Conservation (phyloP, 1,140 invertebrate genomes). For the Belonocnema kinseyi region DNA sequence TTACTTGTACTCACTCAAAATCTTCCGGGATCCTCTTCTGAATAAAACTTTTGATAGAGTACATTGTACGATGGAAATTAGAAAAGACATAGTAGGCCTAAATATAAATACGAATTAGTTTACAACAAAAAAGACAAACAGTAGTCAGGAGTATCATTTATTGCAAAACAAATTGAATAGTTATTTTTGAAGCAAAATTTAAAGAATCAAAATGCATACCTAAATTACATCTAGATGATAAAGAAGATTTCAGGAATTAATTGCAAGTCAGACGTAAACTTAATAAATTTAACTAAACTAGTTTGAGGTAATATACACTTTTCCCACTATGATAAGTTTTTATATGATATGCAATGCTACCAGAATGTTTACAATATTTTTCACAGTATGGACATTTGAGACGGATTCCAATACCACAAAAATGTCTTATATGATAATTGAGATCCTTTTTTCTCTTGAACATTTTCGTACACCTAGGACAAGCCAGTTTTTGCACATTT, state of each 20-base stretch:
- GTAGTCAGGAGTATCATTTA: too few relatives aligned
- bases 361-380: conserved; percentile 1
- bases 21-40: neutral
- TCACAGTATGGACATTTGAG: conserved; percentile 14
- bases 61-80: too few relatives aligned
- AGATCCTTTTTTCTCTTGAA: conserved; percentile 63
- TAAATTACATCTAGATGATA: too few relatives aligned
- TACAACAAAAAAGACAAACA: too few relatives aligned
- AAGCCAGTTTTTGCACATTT: conserved; percentile 37
- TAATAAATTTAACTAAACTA: neutral
- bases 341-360: conserved; percentile 20
- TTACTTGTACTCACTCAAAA: neutral
- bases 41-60: neutral
- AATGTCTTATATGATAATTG: conserved; percentile 51
- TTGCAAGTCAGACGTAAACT: too few relatives aligned
- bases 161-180: too few relatives aligned
- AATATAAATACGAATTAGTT: too few relatives aligned
- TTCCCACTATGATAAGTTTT: conserved; percentile 5
- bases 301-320: conserved; percentile 3
- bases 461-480: conserved; percentile 54
- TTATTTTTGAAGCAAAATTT: too few relatives aligned
- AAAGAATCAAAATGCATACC: too few relatives aligned
- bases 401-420: conserved; percentile 47
- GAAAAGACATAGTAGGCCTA: too few relatives aligned
- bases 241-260: too few relatives aligned